Percentiles rank a stretch among this genome's conserved stretches.
Evolutionary conservation across 2,797 vertebrate genomes (phyloP).

Genomic region (Pyrocephalus nanus): DNA sequence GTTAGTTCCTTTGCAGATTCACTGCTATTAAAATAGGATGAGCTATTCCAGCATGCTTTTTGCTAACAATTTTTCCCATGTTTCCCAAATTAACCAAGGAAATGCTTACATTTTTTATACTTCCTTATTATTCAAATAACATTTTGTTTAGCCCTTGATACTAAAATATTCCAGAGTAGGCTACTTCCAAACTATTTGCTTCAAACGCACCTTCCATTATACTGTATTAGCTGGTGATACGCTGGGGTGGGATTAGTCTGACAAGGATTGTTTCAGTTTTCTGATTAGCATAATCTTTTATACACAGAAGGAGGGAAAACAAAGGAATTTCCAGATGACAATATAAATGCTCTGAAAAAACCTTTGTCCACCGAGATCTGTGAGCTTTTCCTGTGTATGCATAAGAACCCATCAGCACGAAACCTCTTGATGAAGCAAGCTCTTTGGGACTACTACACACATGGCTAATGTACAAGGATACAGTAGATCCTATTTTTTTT

Average conservation of each 20-base stretch:
- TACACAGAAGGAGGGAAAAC: constrained; percentile 15
- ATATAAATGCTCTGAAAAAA: neutral
- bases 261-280: neutral
- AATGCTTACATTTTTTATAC: neutral
- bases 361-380: neutral
- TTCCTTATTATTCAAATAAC: constrained; percentile 7
- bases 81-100: constrained; percentile 10
- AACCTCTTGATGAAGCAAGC: neutral
- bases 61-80: neutral
- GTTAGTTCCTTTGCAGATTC: neutral
- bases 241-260: constrained; percentile 21
- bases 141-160: constrained; percentile 9
- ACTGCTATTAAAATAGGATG: neutral
- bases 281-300: constrained; percentile 38
- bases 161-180: constrained; percentile 4
- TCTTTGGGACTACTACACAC: neutral
- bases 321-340: constrained; percentile 35
- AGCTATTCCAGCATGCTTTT: neutral
- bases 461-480: neutral
- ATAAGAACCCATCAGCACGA: neutral
- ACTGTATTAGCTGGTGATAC: neutral
- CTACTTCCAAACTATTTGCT: constrained; percentile 30
- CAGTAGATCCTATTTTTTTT: neutral
- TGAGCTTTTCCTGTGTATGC: neutral
- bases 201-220: constrained; percentile 16